Base-by-base conservation (phyloP, 2,113 vertebrate species). In the Takifugu bimaculatus region DNA sequence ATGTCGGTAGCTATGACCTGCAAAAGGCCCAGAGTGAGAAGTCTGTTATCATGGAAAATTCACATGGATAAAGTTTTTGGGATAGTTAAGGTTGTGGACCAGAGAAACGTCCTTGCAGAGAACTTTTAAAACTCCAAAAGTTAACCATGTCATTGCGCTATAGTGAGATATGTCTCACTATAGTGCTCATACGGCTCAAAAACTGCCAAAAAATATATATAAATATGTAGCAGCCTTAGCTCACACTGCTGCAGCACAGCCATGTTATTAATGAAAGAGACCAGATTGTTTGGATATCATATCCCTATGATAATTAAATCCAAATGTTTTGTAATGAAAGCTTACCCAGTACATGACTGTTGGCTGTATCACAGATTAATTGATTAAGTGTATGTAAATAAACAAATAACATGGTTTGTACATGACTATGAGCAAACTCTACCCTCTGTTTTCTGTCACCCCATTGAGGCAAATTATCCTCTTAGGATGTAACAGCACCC, bases 211-310 rank as follows among this genome's bases (percentile, higher is more conserved):
- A n/a, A 47, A 85, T 87, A 86, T 63, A 79, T 63, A 75, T 74
- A 53, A 83, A 79, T 77, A 74, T 11, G 53, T 65, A 15, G 52
- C 60, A 43, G 72, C 65, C 59, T 77, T 35, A 77, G 69, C 82
- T 83, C 63, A 15, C 57, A 54, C 64, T 75, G 81, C 71, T 65
- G 73, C 74, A 68, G 79, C 20, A 60, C 79, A 83, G 79, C 82
- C 66, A 72, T 80, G 80, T 86, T 90, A 90, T 89, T 89, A 89
- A 88, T 85, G 85, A 80, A 85, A 79, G 83, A 87, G 80, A 85
- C 63, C 77, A 74, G 83, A 82, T 88, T 89, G 87, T 88, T 87
- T 87, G 81, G 87, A 88, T 88, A 88, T 87, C 85, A 81, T 86
- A 90, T 88, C 84, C 85, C 82, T 69, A 66, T 84, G 80, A 88